A percentile compares a stretch with the other conserved stretches of the same genome.
phyloP scores from a whole-genome alignment of 2,888 invertebrate species.

The Drosophila mimetica region DNA sequence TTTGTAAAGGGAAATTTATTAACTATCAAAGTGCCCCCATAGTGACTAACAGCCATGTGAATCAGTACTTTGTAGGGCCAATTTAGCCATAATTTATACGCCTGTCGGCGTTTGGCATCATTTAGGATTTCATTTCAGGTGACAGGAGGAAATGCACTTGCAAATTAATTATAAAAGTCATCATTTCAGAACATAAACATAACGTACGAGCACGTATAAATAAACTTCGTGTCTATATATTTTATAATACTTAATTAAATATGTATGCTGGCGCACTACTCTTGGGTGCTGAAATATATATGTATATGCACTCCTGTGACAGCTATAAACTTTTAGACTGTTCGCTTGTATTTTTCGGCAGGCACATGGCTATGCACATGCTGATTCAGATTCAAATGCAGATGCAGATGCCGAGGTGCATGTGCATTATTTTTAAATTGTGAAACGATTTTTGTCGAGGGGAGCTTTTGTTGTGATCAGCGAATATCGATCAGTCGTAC shows the following conservation, averaged over 20 bases:
- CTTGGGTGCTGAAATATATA: conserved; percentile 28
- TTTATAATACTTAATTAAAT: conserved; percentile 52
- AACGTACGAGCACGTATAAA: conserved; percentile 14
- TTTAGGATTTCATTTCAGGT: conserved; percentile 22
- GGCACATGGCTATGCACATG: conserved; percentile 37
- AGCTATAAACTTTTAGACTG: conserved; percentile 41
- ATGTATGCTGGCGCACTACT: conserved; percentile 30
- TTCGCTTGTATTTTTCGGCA: conserved; percentile 30
- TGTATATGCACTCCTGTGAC: conserved; percentile 36
- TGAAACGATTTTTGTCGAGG: conserved; percentile 57
- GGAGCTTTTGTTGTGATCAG: conserved; percentile 74
- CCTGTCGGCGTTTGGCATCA: conserved; percentile 20
- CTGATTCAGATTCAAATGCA: conserved; percentile 10
- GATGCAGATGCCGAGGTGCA: conserved; percentile 50
- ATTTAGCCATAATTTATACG: conserved; percentile 2
- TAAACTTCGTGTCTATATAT: conserved; percentile 28
- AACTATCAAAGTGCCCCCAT: neutral
- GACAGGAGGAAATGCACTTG: conserved; percentile 42
- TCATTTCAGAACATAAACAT: conserved; percentile 36
- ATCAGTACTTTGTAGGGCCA: conserved; percentile 7
- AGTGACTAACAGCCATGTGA: neutral
- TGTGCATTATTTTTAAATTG: conserved; percentile 76
- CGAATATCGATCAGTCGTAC: conserved; percentile 75
- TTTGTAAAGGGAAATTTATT: neutral
- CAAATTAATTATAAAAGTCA: conserved; percentile 41